Base-by-base conservation (phyloP, 2,113 vertebrate genomes). In the Carlito syrichta region DNA sequence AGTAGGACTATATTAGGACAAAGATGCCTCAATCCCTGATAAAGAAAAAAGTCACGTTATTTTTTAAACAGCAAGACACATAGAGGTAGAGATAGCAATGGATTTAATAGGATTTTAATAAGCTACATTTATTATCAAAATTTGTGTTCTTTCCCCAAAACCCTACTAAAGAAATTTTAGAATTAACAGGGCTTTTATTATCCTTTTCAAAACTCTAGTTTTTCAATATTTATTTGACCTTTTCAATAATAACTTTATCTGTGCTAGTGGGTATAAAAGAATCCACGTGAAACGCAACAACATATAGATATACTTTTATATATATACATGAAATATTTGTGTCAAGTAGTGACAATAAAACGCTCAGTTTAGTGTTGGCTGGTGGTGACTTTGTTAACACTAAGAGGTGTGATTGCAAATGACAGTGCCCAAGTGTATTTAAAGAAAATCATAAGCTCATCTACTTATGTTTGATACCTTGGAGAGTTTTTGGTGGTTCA, bases 131-230 rank as follows among this genome's bases (percentile, higher is more conserved):
- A 97, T 96, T 93, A 95, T 86, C 43, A 45, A 96, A 97, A 52
- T 78, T 5, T 77, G 69, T 30, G n/a, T 73, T 32, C 84, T 89
- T 98, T 95, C 9, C 19, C 52, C 68, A 38, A 86, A 86, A 73
- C 5, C 3, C 84, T 95, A 94, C n/a, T 78, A 84, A 96, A 95
- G 12, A 7, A 79, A 78, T 83, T 86, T 66, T 23, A 79, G 32
- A 95, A 94, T 73, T 35, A 89, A 38, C 0, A 0, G 3, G 0
- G 25, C 16, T 13, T 95, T 96, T 88, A 52, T 86, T 92, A 94
- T 68, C 32, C 10, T 78, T 92, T 91, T n/a, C 23, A 96, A 91
- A 96, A 60, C 83, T 60, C 10, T 71, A 66, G 62, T 84, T 97
- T 94, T 22, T 86, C 9, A 83, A 69, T 78, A 91, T 54, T 84